Evolutionary conservation across 2,888 invertebrate genomes (phyloP).

Genomic region (Tenthredo distinguenda): DNA sequence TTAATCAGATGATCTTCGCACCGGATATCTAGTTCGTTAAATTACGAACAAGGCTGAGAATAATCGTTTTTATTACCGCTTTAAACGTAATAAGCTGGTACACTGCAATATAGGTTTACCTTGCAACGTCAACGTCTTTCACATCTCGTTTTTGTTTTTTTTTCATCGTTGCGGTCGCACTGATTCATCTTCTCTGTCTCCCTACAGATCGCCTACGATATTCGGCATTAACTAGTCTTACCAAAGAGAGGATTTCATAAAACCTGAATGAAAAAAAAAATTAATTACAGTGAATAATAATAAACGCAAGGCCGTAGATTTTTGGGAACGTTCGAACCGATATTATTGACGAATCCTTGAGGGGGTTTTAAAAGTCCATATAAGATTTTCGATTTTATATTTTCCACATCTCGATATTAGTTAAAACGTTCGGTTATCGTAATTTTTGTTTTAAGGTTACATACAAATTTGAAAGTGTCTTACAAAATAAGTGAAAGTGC

Average conservation of each 20-base stretch:
- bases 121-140: constrained; percentile 30
- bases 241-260: not conserved
- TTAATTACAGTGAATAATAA: not conserved
- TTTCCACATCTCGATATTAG: not conserved
- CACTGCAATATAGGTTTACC: constrained; percentile 9
- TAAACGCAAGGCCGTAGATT: constrained; percentile 10
- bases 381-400: not conserved
- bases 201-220: not conserved
- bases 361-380: not conserved
- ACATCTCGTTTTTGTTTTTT: not conserved
- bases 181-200: constrained; percentile 26
- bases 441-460: constrained; percentile 6
- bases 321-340: not conserved
- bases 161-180: not conserved
- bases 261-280: not conserved
- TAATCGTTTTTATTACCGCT: constrained; percentile 25
- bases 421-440: not conserved
- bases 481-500: constrained; percentile 34
- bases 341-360: not conserved
- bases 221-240: not conserved
- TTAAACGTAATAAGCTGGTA: not conserved
- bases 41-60: constrained; percentile 19
- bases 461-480: not conserved
- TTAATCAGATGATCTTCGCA: not conserved
- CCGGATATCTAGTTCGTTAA: constrained; percentile 22